These are phyloP conservation scores for Eulemur albifrons DNA, from an alignment of 2,797 vertebrate species.

Conservation along the genomic window DNA sequence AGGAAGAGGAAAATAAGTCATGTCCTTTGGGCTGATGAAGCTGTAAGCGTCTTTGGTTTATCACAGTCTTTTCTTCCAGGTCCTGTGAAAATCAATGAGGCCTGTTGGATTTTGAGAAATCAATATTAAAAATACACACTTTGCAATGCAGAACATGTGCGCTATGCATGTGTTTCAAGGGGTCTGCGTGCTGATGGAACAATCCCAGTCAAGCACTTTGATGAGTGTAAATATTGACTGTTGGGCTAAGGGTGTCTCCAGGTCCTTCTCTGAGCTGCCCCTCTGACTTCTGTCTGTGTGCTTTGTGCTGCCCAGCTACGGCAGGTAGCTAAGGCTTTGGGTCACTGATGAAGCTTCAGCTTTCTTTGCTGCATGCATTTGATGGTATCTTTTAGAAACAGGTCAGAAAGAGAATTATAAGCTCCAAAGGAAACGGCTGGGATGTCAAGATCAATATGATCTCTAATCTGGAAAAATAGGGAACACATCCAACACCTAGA, in stretches of 20 bases:
- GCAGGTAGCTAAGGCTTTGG: background rate
- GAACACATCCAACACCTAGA: background rate
- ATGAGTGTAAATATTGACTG: slow-evolving; percentile 59
- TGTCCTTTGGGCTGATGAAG: slow-evolving; percentile 73
- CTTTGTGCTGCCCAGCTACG: background rate
- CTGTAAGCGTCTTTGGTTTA: slow-evolving; percentile 52
- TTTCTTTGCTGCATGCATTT: background rate
- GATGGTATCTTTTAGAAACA: background rate
- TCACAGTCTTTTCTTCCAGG: slow-evolving; percentile 58
- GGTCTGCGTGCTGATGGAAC: rapidly evolving
- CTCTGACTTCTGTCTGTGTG: background rate
- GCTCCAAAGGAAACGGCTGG: background rate
- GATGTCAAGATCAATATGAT: background rate
- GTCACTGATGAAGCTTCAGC: background rate
- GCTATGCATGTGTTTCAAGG: background rate
- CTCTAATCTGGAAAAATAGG: background rate
- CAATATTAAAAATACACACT: slow-evolving; percentile 69
- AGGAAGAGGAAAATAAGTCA: slow-evolving; percentile 71
- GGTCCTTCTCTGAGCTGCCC: background rate
- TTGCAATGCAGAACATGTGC: slow-evolving; percentile 72
- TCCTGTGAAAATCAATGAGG: slow-evolving; percentile 72
- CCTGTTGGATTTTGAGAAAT: slow-evolving; percentile 60
- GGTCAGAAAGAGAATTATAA: background rate
- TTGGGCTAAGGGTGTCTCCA: background rate
- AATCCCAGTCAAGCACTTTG: background rate